Percentiles rank a stretch among this genome's conserved stretches.
phyloP scores from a whole-genome alignment of 2,797 vertebrate genomes.

The Chaunax sp. region DNA sequence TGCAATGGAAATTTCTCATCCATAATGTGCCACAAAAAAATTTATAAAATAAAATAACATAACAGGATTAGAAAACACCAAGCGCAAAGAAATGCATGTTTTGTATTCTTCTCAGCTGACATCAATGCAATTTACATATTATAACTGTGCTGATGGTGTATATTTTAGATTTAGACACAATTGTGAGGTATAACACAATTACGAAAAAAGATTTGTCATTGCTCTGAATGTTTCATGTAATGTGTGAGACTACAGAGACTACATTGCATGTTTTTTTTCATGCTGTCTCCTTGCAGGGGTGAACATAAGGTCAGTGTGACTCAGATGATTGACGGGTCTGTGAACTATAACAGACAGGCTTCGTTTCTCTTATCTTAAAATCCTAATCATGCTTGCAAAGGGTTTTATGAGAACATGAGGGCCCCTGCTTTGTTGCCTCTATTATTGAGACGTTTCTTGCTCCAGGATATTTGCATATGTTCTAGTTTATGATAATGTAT shows the following conservation, averaged over 20 bases:
- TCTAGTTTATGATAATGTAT: constrained; percentile 60
- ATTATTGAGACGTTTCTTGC: constrained; percentile 41
- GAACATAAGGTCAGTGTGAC: constrained; percentile 66
- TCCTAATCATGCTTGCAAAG: constrained; percentile 63
- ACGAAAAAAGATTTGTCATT: constrained; percentile 21
- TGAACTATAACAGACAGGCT: constrained; percentile 72
- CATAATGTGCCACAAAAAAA: constrained; percentile 36
- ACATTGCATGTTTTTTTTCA: constrained; percentile 33
- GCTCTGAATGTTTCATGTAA: constrained; percentile 7
- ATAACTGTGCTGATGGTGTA: constrained; percentile 29
- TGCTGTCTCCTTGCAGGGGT: constrained; percentile 52
- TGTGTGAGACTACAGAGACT: background rate
- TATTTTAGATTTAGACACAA: no score
- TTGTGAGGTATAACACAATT: constrained; percentile 25
- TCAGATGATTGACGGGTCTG: constrained; percentile 71
- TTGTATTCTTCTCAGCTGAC: constrained; percentile 31
- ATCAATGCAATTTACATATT: constrained; percentile 38
- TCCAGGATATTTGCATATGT: constrained; percentile 42
- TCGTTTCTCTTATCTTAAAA: constrained; percentile 69
- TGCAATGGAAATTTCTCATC: constrained; percentile 55
- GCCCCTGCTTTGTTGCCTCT: constrained; percentile 49
- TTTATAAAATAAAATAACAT: constrained; percentile 28
- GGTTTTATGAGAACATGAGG: constrained; percentile 62
- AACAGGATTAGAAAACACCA: constrained; percentile 37
- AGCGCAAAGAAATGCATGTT: constrained; percentile 22